These are phyloP conservation scores for Adelphocoris suturalis DNA, from an alignment of 2,888 invertebrate genomes.

Conservation along the genomic window DNA sequence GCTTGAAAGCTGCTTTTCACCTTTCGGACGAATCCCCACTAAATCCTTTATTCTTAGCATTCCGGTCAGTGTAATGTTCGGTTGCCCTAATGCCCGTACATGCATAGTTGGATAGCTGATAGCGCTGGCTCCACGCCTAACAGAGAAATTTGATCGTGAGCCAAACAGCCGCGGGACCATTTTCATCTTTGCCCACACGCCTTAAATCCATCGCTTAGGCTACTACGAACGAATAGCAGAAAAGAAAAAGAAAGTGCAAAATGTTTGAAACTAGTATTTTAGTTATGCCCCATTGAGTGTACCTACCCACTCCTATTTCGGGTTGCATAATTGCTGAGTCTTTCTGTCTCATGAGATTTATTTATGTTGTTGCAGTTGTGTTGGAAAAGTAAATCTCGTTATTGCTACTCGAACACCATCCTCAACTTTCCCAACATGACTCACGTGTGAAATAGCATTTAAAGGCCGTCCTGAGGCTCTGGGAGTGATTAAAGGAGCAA, in stretches of 20 bases:
- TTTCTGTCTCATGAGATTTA: too few relatives aligned
- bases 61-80: neutral
- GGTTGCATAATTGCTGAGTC: too few relatives aligned
- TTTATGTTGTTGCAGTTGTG: too few relatives aligned
- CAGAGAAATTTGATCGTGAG: slow-evolving; percentile 58
- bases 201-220: neutral
- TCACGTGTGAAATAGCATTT: too few relatives aligned
- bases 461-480: too few relatives aligned
- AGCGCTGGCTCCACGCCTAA: slow-evolving; percentile 54
- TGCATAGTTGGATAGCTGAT: slow-evolving; percentile 56
- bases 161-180: slow-evolving; percentile 52
- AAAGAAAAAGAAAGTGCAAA: neutral
- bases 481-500: too few relatives aligned
- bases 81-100: slow-evolving; percentile 58
- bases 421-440: too few relatives aligned
- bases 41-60: slow-evolving; percentile 10
- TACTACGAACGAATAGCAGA: neutral
- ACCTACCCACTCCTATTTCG: too few relatives aligned
- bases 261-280: neutral
- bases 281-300: too few relatives aligned
- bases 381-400: too few relatives aligned
- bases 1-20: neutral
- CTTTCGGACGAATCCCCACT: neutral
- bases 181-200: slow-evolving; percentile 20
- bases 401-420: too few relatives aligned